These are phyloP conservation scores for Sebastes taczanowskii DNA, from an alignment of 2,797 vertebrate genomes.

Conservation along the genomic window DNA sequence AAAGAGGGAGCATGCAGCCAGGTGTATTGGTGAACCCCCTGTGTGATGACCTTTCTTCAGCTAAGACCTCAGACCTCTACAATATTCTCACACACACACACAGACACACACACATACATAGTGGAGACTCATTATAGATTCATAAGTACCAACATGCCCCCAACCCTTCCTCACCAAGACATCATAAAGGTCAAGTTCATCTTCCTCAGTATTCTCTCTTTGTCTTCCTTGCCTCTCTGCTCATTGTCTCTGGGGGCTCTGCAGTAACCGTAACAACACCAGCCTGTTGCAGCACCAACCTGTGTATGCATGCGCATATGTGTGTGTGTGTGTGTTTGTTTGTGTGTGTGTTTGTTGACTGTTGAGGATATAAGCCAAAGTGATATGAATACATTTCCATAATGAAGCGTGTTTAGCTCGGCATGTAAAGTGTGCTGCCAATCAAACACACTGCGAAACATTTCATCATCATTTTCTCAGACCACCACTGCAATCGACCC, in stretches of 20 bases:
- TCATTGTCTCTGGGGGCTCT: slow-evolving; percentile 69
- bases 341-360: slow-evolving; percentile 31
- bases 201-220: slow-evolving; percentile 73
- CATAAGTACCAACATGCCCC: slow-evolving; percentile 76
- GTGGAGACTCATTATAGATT: slow-evolving; percentile 73
- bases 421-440: slow-evolving; percentile 41
- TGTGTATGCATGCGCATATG: slow-evolving; percentile 18
- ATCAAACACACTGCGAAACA: slow-evolving; percentile 12
- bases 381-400: slow-evolving; percentile 69
- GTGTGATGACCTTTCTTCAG: slow-evolving; percentile 77
- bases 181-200: slow-evolving; percentile 82
- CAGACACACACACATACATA: slow-evolving; percentile 19
- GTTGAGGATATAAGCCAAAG: slow-evolving; percentile 36
- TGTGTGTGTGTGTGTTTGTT: slow-evolving; percentile 26
- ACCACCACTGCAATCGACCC: background rate
- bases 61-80: slow-evolving; percentile 59
- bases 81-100: background rate
- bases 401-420: slow-evolving; percentile 39
- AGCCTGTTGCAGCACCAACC: slow-evolving; percentile 64
- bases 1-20: slow-evolving; percentile 18
- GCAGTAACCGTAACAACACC: slow-evolving; percentile 56
- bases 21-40: slow-evolving; percentile 57
- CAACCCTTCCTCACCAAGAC: slow-evolving; percentile 77
- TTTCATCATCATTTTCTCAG: slow-evolving; percentile 15
- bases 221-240: slow-evolving; percentile 53